phyloP scores from a whole-genome alignment of 2,797 vertebrate species.

The Fratercula arctica region DNA sequence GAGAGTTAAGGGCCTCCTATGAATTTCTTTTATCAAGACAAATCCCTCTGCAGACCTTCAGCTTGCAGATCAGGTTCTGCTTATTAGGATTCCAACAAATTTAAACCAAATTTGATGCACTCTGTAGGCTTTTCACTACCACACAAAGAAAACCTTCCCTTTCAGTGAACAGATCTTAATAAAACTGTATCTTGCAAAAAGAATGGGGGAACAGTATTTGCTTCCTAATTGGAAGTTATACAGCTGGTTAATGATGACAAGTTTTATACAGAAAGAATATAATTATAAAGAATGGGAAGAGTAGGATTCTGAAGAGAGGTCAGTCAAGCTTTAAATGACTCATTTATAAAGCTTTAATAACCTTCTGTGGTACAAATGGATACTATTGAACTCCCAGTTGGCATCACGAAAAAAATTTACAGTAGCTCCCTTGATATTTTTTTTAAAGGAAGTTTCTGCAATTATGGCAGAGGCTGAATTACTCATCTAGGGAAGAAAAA shows the following conservation, averaged over 20 bases:
- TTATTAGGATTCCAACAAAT: constrained; percentile 39
- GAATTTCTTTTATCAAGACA: constrained; percentile 28
- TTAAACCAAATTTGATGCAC: constrained; percentile 27
- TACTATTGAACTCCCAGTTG: constrained; percentile 23
- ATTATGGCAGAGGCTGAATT: background rate
- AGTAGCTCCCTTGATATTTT: background rate
- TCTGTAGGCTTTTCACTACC: background rate
- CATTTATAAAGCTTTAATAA: constrained; percentile 60
- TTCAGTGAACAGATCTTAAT: constrained; percentile 39
- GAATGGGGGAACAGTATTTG: background rate
- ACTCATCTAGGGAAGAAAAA: background rate
- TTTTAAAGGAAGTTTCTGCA: background rate
- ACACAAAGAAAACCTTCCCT: constrained; percentile 26
- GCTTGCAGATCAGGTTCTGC: constrained; percentile 31
- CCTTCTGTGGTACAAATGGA: constrained; percentile 29
- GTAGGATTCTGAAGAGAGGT: constrained; percentile 42
- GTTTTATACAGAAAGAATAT: constrained; percentile 27
- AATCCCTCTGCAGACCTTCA: constrained; percentile 37
- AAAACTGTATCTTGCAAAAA: constrained; percentile 9
- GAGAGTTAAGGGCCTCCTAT: background rate
- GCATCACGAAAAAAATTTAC: constrained; percentile 28
- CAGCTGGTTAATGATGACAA: constrained; percentile 50
- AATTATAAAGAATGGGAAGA: constrained; percentile 36
- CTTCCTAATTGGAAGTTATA: constrained; percentile 47
- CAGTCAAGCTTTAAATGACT: constrained; percentile 55